phyloP scores from a whole-genome alignment of 2,888 invertebrate genomes.

The Eupithecia centaureata region DNA sequence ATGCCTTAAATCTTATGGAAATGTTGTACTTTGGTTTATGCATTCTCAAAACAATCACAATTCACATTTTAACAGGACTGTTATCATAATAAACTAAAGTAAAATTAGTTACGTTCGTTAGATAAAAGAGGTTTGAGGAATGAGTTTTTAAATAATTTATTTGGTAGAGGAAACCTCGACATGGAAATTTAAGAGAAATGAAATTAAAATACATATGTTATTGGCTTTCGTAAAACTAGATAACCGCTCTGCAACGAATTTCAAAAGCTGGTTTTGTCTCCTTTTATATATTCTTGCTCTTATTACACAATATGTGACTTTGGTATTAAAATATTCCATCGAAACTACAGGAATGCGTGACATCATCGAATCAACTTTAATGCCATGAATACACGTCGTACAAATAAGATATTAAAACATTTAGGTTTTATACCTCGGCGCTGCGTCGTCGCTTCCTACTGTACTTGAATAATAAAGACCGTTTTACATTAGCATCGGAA shows the following conservation, averaged over 20 bases:
- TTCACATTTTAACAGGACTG: too few species aligned
- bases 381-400: constrained; percentile 46
- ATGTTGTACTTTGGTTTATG: too few species aligned
- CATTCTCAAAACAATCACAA: too few species aligned
- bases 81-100: too few species aligned
- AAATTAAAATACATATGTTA: too few species aligned
- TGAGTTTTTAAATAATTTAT: too few species aligned
- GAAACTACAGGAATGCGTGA: constrained; percentile 48
- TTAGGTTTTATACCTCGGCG: constrained; percentile 28
- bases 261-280: constrained; percentile 23
- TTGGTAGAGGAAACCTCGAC: neutral
- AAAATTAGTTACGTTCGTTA: too few species aligned
- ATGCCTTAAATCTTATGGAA: too few species aligned
- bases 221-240: constrained; percentile 1
- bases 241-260: neutral
- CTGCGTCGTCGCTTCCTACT: constrained; percentile 49
- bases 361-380: constrained; percentile 53
- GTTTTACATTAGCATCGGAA: constrained; percentile 41
- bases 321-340: constrained; percentile 34
- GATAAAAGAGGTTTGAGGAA: too few species aligned
- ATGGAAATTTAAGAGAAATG: neutral
- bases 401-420: constrained; percentile 41
- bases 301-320: constrained; percentile 24
- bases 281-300: constrained; percentile 36
- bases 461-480: constrained; percentile 52